Percentiles rank a stretch among this genome's conserved stretches.
These are phyloP conservation scores for Elanoides forficatus DNA, from an alignment of 2,113 vertebrate species.

Conservation along the genomic window DNA sequence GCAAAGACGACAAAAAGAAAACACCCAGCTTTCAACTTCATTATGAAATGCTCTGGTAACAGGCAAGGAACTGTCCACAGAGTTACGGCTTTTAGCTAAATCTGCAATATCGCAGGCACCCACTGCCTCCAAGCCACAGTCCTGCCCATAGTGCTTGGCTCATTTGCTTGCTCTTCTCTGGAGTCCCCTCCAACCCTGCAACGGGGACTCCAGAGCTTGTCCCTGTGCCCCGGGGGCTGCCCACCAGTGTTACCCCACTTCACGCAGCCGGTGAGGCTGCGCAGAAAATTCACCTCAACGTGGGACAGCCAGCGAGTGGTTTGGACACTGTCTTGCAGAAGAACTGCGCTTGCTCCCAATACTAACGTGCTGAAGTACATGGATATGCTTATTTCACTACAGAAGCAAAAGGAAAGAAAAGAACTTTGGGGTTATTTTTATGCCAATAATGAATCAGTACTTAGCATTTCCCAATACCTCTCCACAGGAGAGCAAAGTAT, in stretches of 20 bases:
- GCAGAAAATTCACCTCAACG: neutral
- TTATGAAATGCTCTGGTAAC: neutral
- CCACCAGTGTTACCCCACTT: neutral
- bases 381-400: neutral
- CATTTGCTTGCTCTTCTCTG: neutral
- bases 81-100: neutral
- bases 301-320: accelerated
- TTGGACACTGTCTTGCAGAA: accelerated
- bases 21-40: neutral
- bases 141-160: neutral
- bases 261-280: neutral
- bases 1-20: neutral
- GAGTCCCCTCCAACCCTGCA: neutral
- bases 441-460: neutral
- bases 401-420: neutral
- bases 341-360: accelerated
- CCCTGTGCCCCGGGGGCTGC: neutral
- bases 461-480: neutral
- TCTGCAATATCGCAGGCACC: neutral
- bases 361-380: neutral
- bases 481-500: neutral
- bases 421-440: neutral
- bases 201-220: neutral
- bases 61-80: neutral
- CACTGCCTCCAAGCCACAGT: neutral